These are phyloP conservation scores for Cosmorhoe ocellata DNA, from an alignment of 2,888 invertebrate genomes.

Conservation along the genomic window DNA sequence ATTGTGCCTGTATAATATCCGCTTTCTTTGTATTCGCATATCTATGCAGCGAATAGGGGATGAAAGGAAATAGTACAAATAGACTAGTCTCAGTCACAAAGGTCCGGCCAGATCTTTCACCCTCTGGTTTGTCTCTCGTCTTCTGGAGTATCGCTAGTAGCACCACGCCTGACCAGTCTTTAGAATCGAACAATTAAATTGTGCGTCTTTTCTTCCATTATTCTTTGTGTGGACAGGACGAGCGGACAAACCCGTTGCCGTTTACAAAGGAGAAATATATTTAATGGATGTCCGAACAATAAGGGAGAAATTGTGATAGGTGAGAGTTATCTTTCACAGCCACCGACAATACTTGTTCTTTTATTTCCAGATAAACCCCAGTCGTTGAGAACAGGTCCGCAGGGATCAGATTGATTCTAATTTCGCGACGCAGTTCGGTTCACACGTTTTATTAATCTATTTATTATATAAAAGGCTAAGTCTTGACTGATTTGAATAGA, in stretches of 20 bases:
- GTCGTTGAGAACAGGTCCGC: conserved; percentile 69
- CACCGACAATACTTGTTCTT: conserved; percentile 63
- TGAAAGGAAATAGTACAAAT: conserved; percentile 34
- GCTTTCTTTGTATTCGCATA: conserved; percentile 18
- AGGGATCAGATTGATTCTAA: conserved; percentile 52
- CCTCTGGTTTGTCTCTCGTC: conserved; percentile 24
- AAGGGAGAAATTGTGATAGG: conserved; percentile 79
- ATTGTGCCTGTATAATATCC: too few relatives aligned
- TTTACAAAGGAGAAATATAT: conserved; percentile 60
- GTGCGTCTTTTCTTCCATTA: conserved; percentile 69
- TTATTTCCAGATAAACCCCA: conserved; percentile 60
- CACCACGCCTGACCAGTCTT: conserved; percentile 55
- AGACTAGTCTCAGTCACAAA: conserved; percentile 30
- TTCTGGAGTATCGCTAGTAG: conserved; percentile 13
- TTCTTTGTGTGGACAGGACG: conserved; percentile 59
- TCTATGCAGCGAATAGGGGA: conserved; percentile 24
- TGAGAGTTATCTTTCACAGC: conserved; percentile 75
- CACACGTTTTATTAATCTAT: conserved; percentile 11
- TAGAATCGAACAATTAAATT: conserved; percentile 66
- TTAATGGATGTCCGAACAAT: conserved; percentile 76
- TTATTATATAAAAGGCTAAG: too few relatives aligned
- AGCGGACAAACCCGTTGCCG: conserved; percentile 74
- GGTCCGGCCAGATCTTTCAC: conserved; percentile 30
- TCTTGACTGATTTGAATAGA: conserved; percentile 1
- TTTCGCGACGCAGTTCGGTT: conserved; percentile 57